phyloP scores from a whole-genome alignment of 2,113 vertebrate species.

The Telmatochromis sp. region DNA sequence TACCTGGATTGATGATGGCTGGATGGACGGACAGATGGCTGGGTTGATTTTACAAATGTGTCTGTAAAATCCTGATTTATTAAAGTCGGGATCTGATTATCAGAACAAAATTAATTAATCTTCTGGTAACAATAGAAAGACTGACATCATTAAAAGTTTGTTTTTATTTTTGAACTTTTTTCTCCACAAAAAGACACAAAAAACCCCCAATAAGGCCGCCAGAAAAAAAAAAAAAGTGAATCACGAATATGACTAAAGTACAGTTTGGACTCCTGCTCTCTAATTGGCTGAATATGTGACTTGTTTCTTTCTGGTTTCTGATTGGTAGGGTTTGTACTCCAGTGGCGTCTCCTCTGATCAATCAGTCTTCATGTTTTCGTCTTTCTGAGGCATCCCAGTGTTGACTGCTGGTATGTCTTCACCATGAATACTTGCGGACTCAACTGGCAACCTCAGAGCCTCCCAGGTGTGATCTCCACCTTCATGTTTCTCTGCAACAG shows the following conservation, averaged over 20 bases:
- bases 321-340: background rate
- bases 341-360: background rate
- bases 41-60: background rate
- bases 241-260: background rate
- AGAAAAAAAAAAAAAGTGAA: background rate
- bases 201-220: accelerated
- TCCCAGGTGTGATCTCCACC: background rate
- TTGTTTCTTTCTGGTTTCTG: background rate
- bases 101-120: background rate
- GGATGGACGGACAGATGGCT: background rate
- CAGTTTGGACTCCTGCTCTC: background rate
- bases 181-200: background rate
- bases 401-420: background rate
- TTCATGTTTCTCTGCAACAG: background rate
- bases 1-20: background rate
- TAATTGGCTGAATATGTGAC: background rate
- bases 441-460: background rate
- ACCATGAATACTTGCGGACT: background rate
- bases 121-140: background rate
- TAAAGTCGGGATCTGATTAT: background rate
- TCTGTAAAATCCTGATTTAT: background rate
- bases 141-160: background rate
- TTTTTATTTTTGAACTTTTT: background rate
- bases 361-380: background rate
- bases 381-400: background rate